Evolutionary conservation across 2,797 vertebrate species (phyloP).

Genomic region (Syndactyla subalaris): DNA sequence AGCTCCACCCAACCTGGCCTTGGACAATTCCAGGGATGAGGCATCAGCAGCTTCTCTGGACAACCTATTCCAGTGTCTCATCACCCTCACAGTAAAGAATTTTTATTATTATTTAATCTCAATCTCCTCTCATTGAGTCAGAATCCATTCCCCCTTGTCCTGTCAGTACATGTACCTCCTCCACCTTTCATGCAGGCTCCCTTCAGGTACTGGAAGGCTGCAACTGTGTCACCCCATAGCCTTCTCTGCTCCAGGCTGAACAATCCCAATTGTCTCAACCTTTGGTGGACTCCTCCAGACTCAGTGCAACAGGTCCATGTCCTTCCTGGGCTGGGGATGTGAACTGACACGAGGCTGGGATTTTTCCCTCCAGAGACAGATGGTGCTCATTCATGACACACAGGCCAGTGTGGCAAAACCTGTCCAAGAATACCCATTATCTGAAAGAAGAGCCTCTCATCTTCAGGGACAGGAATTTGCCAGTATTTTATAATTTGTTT

Average conservation of each 20-base stretch:
- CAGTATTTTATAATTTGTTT: not conserved
- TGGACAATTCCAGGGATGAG: not conserved
- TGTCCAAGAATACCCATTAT: not conserved
- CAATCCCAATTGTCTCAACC: not conserved
- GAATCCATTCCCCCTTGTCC: not conserved
- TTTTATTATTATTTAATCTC: not conserved
- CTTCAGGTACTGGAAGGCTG: not conserved
- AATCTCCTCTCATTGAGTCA: not conserved
- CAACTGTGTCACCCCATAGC: not conserved
- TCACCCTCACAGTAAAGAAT: not conserved
- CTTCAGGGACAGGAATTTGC: not conserved
- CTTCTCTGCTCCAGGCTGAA: not conserved
- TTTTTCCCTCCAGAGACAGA: not conserved
- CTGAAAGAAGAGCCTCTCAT: not conserved
- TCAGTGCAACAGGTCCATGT: not conserved
- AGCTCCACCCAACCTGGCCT: not conserved
- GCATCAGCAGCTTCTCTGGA: not conserved
- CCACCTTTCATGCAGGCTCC: not conserved
- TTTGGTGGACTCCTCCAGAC: not conserved
- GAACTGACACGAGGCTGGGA: fast-evolving
- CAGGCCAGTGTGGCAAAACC: not conserved
- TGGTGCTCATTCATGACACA: not conserved
- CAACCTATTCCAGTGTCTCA: not conserved
- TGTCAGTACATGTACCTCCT: not conserved
- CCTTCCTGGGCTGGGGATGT: not conserved